Evolutionary conservation across 1,140 invertebrate species (phyloP), one percentile per base, ranked within the genome.

Genomic region (Dinothrombium tinctorium): DNA sequence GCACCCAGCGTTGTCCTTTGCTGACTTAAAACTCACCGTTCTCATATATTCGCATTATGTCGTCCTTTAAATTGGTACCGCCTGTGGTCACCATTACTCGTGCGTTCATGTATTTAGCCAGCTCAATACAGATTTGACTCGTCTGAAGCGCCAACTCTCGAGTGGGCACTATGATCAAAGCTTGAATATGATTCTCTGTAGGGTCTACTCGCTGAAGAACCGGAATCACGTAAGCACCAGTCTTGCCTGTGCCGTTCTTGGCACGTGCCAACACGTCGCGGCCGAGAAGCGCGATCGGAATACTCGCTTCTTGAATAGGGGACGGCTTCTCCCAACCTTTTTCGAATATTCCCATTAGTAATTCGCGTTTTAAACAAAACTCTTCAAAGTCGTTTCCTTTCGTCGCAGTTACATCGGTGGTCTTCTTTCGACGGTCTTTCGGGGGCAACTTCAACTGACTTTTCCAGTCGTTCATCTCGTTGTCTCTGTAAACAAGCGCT

Each of bases 281-380:
- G 48, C 92, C 92, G 54, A 83, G 81, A 44, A 98, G 67, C 45
- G 92, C 89, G 58, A 95, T 84, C 42, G 90, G 90, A 64, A 99
- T 98, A 58, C 86, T 87, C 51, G 84, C 83, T 69, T 94, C 87
- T 69, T 99, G 94, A 66, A 99, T 99, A 19, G 94, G 94, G 48
- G 86, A 95, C 37, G 94, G 94, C 59, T 86, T 86, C 58, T 99
- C 94, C 94, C 92, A 99, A 35, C 94, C 94, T 65, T 98, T 98
- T 60, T 99, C 94, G 62, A 96, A 99, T 56, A 99, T 96, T 49
- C 92, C 94, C 90, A 98, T 99, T 43, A 99, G 64, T 50, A 99
- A 67, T 64, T 94, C 83, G 53, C 92, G 68, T 62, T 89, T 90
- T 42, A 99, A 65, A 61, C 90, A 95, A 64, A 94, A 98, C 60